Base-by-base conservation (phyloP, 1,140 invertebrate genomes). In the Caenorhabditis tropicalis region DNA sequence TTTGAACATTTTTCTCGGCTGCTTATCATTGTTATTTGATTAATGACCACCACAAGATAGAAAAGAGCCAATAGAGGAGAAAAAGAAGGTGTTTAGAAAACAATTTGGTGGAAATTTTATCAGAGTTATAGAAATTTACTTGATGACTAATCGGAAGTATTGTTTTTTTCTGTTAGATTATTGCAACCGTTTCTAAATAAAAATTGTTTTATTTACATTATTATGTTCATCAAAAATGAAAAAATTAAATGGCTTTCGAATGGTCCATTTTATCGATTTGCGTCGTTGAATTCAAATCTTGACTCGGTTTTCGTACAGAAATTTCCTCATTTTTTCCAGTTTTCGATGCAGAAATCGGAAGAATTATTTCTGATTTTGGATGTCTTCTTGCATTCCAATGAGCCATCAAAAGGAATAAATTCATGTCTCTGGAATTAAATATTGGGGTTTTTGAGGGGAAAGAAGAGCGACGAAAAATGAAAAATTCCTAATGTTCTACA, bases 331-430 rank as follows among this genome's bases (percentile, higher is more conserved):
- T 31, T 36, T 65, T 36, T 16, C n/a, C 15, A 3, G 36, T 16
- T 9, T 39, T 74, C 3, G 16, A 4, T 19, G 19, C 6, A 27
- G 31, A 12, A 27, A 4, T 0, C 1, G 31, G 58, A 43, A 83
- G 2, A 49, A n/a, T 21, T 12, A 79, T 16, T 31, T 16, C 16
- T 10, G 53, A 65, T 46, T 2, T 7, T 51, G n/a, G 51, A 36
- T 21, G 21, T 10, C 43, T 31, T 83, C 24, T 46, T n/a, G 29
- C 21, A 9, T 27, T 82, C 81, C 53, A 65, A n/a, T 27, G 27
- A 39, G 65, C 65, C 65, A 74, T 74, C 6, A 74, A 2, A 1
- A 74, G 29, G n/a, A 74, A 74, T 39, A 74, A n/a, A 74, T 74
- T 74, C 65, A 65, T 65, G 65, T 74, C 65, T 74, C 36, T 10